Evolutionary conservation across 2,888 invertebrate genomes (phyloP), one percentile per base, ranked within the genome.

Genomic region (Tiliacea aurago): DNA sequence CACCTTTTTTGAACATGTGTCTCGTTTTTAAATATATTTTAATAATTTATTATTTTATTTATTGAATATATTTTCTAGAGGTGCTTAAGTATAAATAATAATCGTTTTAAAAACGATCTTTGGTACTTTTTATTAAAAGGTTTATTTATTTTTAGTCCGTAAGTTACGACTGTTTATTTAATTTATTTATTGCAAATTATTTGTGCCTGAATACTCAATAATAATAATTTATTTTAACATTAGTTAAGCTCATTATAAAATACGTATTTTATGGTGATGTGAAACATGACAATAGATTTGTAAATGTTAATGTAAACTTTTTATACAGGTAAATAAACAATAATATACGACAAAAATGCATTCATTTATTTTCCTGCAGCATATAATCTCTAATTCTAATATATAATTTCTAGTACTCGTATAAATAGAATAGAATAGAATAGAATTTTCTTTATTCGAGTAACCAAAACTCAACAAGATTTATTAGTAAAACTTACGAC

Each of bases 111-210:
- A 81, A 83, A 85, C 91, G 88, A 91, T 89, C 74, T 58, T 70
- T 71, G 73, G 92, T 93, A 93, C 92, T 93, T 93, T 93, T 93
- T 92, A 91, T 91, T 88, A 92, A 93, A 93, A 93, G 89, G 64
- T 81, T 87, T 91, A 90, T 91, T 90, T 91, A 90, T 90, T 89
- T 65, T 63, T 89, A 88, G 83, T 58, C 23, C 71, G n/a, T 84
- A 86, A 85, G 70, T 61, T 73, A 59, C 53, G 82, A 84, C 70
- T 82, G 77, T 80, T 70, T 56, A 67, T 70, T 73, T 79, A 69
- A 79, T 66, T 76, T 80, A 66, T 70, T 80, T 71, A 72, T 72
- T 75, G 67, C 58, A 73, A 73, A 73, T 73, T 68, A 66, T 80
- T 73, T 81, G 90, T 93, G 92, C 90, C 92, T 91, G 83, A 92